Conservation (phyloP, 2,888 invertebrate species). For the Dicycla oo region DNA sequence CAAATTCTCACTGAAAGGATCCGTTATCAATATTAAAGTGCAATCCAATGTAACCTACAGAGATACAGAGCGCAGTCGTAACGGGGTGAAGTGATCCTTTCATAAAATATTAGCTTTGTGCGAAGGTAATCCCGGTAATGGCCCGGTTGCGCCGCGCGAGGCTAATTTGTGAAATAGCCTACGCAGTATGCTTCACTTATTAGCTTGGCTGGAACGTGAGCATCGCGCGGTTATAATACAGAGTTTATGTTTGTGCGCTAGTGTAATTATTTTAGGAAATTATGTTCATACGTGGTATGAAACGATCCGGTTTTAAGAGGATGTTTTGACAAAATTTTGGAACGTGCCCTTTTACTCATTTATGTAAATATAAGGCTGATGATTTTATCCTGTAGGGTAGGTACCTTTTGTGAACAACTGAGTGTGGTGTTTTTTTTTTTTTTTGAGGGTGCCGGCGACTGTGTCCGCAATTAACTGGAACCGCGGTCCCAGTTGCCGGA, state of each 20-base stretch:
- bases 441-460: too few relatives aligned
- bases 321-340: too few relatives aligned
- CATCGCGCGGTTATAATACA: slow-evolving; percentile 12
- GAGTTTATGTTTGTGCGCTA: background rate
- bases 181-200: slow-evolving; percentile 35
- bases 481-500: too few relatives aligned
- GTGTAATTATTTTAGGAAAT: slow-evolving; percentile 10
- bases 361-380: too few relatives aligned
- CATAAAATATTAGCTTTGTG: slow-evolving; percentile 73
- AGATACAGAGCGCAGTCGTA: slow-evolving; percentile 51
- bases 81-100: slow-evolving; percentile 62
- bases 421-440: too few relatives aligned
- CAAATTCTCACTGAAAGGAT: slow-evolving; percentile 30
- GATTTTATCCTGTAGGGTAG: too few relatives aligned
- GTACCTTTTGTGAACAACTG: too few relatives aligned
- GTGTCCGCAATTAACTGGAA: too few relatives aligned
- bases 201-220: slow-evolving; percentile 33
- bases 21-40: slow-evolving; percentile 55
- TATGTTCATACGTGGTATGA: background rate
- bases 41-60: slow-evolving; percentile 28
- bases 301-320: background rate
- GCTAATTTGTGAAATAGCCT: slow-evolving; percentile 68
- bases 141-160: slow-evolving; percentile 47
- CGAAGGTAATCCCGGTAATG: slow-evolving; percentile 72
- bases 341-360: too few relatives aligned